Percentiles rank a stretch among this genome's conserved stretches.
These are phyloP conservation scores for Chloromyia formosa DNA, from an alignment of 2,888 invertebrate species.

Conservation along the genomic window DNA sequence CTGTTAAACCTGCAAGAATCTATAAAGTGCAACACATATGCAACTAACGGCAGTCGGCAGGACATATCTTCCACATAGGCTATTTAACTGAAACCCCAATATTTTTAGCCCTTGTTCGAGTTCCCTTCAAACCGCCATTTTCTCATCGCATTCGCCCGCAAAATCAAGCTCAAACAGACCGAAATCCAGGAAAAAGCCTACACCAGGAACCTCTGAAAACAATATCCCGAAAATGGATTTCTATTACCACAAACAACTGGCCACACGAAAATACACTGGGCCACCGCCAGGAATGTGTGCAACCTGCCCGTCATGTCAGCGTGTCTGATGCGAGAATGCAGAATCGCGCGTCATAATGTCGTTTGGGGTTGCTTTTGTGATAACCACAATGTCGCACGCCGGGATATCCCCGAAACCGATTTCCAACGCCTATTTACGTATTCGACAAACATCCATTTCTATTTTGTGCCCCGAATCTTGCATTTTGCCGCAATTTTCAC, in stretches of 20 bases:
- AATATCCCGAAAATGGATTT: constrained; percentile 45
- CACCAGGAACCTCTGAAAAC: constrained; percentile 29
- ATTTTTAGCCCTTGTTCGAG: too few relatives aligned
- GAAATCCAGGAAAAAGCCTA: constrained; percentile 22
- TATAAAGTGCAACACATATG: too few relatives aligned
- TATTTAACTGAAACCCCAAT: too few relatives aligned
- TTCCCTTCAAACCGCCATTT: too few relatives aligned
- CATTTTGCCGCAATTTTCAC: constrained; percentile 18
- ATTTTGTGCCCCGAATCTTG: constrained; percentile 18
- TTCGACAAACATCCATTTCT: constrained; percentile 33
- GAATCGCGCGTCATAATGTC: constrained; percentile 49
- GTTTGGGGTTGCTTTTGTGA: constrained; percentile 50
- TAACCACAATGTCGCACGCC: constrained; percentile 51
- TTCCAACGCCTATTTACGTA: constrained; percentile 32
- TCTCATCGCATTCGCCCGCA: too few relatives aligned
- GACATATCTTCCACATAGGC: too few relatives aligned
- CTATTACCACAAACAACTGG: constrained; percentile 44
- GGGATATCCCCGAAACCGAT: constrained; percentile 35
- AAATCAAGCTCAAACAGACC: not conserved
- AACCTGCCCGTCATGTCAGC: constrained; percentile 46
- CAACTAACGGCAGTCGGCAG: too few relatives aligned
- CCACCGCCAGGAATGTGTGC: constrained; percentile 43
- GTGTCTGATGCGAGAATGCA: constrained; percentile 47
- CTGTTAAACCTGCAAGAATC: too few relatives aligned
- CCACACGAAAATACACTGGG: constrained; percentile 48